Evolutionary conservation across 2,113 vertebrate species (phyloP).

Genomic region (Bos taurus): DNA sequence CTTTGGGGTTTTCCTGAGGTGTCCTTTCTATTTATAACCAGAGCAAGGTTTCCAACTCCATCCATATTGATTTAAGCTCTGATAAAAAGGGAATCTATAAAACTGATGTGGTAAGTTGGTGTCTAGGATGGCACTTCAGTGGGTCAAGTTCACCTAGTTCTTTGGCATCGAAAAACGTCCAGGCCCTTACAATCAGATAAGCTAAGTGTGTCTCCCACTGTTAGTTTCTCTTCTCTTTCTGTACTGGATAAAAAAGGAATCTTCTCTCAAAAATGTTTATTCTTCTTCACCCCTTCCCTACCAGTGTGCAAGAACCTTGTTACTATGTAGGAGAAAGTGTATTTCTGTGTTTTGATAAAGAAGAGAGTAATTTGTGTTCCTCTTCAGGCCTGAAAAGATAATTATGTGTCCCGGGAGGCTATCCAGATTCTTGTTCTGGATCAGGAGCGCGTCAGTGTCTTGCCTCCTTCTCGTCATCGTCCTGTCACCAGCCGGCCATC

Average conservation of each 20-base stretch:
- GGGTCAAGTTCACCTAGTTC: conserved; percentile 44
- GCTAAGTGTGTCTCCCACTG: background rate
- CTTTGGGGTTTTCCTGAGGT: background rate
- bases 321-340: conserved; percentile 40
- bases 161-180: background rate
- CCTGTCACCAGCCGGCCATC: background rate
- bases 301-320: background rate
- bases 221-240: conserved; percentile 38
- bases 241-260: background rate
- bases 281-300: background rate
- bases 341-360: conserved; percentile 55
- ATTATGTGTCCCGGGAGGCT: background rate
- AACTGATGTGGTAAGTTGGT: conserved; percentile 8
- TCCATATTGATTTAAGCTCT: conserved; percentile 5
- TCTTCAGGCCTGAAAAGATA: conserved; percentile 48
- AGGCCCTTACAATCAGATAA: conserved; percentile 33
- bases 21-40: conserved; percentile 11
- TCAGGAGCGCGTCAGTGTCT: background rate
- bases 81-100: conserved; percentile 23
- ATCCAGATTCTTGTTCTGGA: conserved; percentile 30
- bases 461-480: background rate
- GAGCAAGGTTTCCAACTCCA: conserved; percentile 29
- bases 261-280: conserved; percentile 12
- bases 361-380: conserved; percentile 38
- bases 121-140: background rate